Percentiles rank a stretch among this genome's conserved stretches.
These are phyloP conservation scores for Ceratosolen fusciceps DNA, from an alignment of 1,140 invertebrate genomes.

Conservation along the genomic window DNA sequence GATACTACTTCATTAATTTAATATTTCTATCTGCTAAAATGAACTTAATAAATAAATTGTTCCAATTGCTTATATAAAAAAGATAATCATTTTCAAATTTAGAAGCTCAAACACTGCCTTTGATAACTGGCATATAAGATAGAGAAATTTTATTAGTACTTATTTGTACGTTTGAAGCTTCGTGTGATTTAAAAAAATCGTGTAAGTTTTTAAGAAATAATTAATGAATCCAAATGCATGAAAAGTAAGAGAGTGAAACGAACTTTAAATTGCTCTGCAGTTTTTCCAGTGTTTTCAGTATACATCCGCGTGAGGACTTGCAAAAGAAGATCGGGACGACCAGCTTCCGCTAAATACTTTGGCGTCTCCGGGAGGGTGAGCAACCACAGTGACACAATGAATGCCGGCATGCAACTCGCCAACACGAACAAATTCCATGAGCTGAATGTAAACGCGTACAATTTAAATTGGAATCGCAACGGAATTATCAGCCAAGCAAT, in stretches of 20 bases:
- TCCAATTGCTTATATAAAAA: no score
- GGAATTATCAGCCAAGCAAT: constrained; percentile 67
- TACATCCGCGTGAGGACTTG: constrained; percentile 67
- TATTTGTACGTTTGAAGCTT: no score
- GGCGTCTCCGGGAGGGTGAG: constrained; percentile 75
- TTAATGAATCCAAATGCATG: no score
- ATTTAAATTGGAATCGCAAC: constrained; percentile 52
- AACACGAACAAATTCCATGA: constrained; percentile 69
- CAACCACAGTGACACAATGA: constrained; percentile 63
- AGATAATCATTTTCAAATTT: no score
- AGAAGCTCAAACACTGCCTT: no score
- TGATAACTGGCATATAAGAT: no score
- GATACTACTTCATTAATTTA: no score
- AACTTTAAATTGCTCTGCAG: constrained; percentile 57
- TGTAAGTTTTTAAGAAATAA: no score
- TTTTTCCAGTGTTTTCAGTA: constrained; percentile 63
- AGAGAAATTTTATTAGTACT: no score
- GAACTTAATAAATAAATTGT: no score
- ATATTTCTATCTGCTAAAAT: no score
- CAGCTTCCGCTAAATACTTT: constrained; percentile 72
- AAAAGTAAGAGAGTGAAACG: background rate
- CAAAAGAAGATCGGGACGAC: constrained; percentile 64
- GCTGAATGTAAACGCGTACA: constrained; percentile 56
- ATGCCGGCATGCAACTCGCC: constrained; percentile 59
- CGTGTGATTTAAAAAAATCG: no score